Percentiles rank a stretch among this genome's conserved stretches.
These are phyloP conservation scores for Cheilosia vernalis DNA, from an alignment of 2,888 invertebrate species.

Conservation along the genomic window DNA sequence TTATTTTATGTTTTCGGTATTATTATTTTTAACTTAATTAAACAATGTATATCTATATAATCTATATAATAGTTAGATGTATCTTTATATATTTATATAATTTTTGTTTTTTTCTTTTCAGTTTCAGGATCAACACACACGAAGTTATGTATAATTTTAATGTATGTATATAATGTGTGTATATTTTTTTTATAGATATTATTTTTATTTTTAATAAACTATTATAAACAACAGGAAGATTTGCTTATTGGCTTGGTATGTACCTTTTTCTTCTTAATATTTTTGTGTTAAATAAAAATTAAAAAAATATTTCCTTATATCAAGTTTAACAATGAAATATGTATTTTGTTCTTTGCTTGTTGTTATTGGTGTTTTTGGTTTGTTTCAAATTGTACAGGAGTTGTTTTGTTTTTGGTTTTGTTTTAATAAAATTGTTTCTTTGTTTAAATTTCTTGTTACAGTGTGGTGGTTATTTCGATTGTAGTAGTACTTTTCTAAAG, in stretches of 20 bases:
- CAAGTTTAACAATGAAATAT: constrained; percentile 45
- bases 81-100: constrained; percentile 51
- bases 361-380: constrained; percentile 46
- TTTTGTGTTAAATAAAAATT: constrained; percentile 42
- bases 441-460: constrained; percentile 43
- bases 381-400: constrained; percentile 32
- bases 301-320: constrained; percentile 37
- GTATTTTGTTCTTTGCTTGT: constrained; percentile 29
- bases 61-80: constrained; percentile 55
- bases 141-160: constrained; percentile 50
- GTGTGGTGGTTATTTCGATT: constrained; percentile 70
- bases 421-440: constrained; percentile 43
- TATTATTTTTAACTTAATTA: constrained; percentile 55
- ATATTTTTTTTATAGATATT: constrained; percentile 48
- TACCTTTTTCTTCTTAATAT: background rate
- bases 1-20: constrained; percentile 16
- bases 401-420: background rate
- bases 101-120: constrained; percentile 42
- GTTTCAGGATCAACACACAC: constrained; percentile 67
- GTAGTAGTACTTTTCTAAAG: constrained; percentile 25
- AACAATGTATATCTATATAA: constrained; percentile 68
- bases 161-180: constrained; percentile 55
- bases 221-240: constrained; percentile 73
- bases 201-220: constrained; percentile 38
- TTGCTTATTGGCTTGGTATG: constrained; percentile 61